Conservation (phyloP, 2,888 invertebrate genomes). For the Cristatella mucedo region DNA sequence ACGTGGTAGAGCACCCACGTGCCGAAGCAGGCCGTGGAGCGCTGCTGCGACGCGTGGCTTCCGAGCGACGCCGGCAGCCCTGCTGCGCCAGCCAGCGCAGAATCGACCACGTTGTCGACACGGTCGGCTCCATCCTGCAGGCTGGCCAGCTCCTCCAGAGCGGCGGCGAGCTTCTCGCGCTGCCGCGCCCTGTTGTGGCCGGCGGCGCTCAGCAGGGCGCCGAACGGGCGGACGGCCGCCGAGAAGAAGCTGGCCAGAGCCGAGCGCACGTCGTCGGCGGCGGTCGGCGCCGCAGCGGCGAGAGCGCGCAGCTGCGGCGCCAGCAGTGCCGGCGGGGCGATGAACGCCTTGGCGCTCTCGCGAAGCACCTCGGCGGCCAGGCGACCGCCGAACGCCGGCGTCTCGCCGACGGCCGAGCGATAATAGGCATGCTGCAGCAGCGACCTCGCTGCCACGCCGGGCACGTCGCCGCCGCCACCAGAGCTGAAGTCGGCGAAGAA, state of each 20-base stretch:
- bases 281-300: background rate
- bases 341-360: slow-evolving; percentile 70
- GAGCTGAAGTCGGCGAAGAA: slow-evolving; percentile 8
- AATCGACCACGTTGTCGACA: slow-evolving; percentile 1
- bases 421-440: slow-evolving; percentile 38
- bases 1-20: slow-evolving; percentile 93
- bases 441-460: slow-evolving; percentile 5
- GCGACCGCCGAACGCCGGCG: slow-evolving; percentile 45
- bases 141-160: slow-evolving; percentile 73
- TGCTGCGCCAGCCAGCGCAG: background rate
- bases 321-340: slow-evolving; percentile 74
- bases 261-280: background rate
- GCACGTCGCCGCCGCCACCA: slow-evolving; percentile 2
- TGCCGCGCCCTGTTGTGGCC: slow-evolving; percentile 90
- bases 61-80: too few relatives aligned
- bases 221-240: slow-evolving; percentile 9
- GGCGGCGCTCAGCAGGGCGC: slow-evolving; percentile 39
- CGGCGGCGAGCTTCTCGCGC: slow-evolving; percentile 72
- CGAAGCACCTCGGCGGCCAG: slow-evolving; percentile 61
- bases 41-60: too few relatives aligned
- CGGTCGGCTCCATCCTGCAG: slow-evolving; percentile 68
- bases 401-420: slow-evolving; percentile 30
- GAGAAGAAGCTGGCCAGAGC: slow-evolving; percentile 6
- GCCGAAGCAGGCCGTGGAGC: slow-evolving; percentile 64
- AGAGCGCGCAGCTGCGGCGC: slow-evolving; percentile 49